phyloP scores from a whole-genome alignment of 2,888 invertebrate species.

The Drosophila putrida region DNA sequence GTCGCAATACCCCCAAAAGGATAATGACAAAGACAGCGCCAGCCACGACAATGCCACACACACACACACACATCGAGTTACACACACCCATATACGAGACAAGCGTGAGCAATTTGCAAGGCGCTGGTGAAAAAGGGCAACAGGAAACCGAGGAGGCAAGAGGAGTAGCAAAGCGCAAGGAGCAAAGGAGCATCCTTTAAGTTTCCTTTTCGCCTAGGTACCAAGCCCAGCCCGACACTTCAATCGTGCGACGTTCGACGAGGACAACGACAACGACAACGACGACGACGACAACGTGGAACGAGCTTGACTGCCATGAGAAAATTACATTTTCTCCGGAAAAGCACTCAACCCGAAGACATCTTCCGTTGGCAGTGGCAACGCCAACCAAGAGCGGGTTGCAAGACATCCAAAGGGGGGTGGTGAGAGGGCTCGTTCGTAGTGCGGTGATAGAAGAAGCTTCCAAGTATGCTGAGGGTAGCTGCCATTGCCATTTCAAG shows the following conservation, averaged over 20 bases:
- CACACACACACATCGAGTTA: slow-evolving; percentile 21
- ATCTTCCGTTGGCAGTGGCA: slow-evolving; percentile 75
- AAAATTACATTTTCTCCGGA: slow-evolving; percentile 83
- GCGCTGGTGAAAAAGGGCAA: slow-evolving; percentile 77
- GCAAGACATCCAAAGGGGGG: neutral
- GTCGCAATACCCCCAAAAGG: slow-evolving; percentile 82
- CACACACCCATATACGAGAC: slow-evolving; percentile 41
- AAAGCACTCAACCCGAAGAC: slow-evolving; percentile 81
- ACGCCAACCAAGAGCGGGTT: slow-evolving; percentile 41
- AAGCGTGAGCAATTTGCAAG: slow-evolving; percentile 80
- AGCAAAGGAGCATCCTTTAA: slow-evolving; percentile 69
- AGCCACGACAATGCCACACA: slow-evolving; percentile 75
- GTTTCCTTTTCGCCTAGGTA: slow-evolving; percentile 80
- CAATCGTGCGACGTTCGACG: slow-evolving; percentile 77
- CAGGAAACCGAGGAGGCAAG: slow-evolving; percentile 69
- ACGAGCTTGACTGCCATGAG: slow-evolving; percentile 71
- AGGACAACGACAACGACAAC: slow-evolving; percentile 39
- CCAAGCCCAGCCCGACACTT: slow-evolving; percentile 64
- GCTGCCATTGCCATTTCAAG: slow-evolving; percentile 75
- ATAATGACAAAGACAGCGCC: slow-evolving; percentile 81
- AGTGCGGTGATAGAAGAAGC: slow-evolving; percentile 35
- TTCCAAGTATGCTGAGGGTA: slow-evolving; percentile 48
- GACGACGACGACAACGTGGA: slow-evolving; percentile 27
- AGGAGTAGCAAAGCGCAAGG: slow-evolving; percentile 11
- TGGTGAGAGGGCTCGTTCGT: slow-evolving; percentile 6